A percentile compares a stretch with the other conserved stretches of the same genome.
Conservation (phyloP, 2,113 vertebrate species). For the Chiloscyllium plagiosum region DNA sequence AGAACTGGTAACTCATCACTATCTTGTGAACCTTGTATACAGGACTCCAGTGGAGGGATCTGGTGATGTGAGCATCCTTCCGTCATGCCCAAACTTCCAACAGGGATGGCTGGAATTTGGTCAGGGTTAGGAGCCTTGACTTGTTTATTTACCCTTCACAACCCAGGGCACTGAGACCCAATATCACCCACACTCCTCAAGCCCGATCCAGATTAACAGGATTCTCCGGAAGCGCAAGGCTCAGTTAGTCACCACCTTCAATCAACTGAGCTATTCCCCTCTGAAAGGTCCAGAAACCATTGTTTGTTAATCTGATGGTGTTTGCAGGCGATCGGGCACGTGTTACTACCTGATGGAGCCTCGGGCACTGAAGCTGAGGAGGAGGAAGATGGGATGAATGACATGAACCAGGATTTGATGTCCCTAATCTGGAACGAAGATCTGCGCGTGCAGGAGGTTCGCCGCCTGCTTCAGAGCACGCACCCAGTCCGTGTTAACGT, state of each 20-base stretch:
- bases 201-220: not conserved
- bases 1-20: not conserved
- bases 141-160: not conserved
- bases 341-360: constrained; percentile 72
- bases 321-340: constrained; percentile 66
- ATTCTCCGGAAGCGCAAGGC: not conserved
- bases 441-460: constrained; percentile 83
- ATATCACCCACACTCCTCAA: not conserved
- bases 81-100: not conserved
- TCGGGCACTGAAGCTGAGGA: constrained; percentile 77
- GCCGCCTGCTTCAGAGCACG: constrained; percentile 89
- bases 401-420: constrained; percentile 88
- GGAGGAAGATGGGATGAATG: constrained; percentile 94
- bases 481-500: constrained; percentile 86
- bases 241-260: not conserved
- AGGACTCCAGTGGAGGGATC: not conserved
- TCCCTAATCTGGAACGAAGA: constrained; percentile 93
- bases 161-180: not conserved
- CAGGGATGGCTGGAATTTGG: not conserved
- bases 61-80: not conserved
- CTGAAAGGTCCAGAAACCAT: not conserved
- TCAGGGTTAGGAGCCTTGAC: not conserved
- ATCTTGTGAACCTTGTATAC: not conserved
- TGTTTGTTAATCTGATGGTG: not conserved
- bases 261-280: no score